phyloP scores from a whole-genome alignment of 2,797 vertebrate species.

The Sparidentex hasta region DNA sequence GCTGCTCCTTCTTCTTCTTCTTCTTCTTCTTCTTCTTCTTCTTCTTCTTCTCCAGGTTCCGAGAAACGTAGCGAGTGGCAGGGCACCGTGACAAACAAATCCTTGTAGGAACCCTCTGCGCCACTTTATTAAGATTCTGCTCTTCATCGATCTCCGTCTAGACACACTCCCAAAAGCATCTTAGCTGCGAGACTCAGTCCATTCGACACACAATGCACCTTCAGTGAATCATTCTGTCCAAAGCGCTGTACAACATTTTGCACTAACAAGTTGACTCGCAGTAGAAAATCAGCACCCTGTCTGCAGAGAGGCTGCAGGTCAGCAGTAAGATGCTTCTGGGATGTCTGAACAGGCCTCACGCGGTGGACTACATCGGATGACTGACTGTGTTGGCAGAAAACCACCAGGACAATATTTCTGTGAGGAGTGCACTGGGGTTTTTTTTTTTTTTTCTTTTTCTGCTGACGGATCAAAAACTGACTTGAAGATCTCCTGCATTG shows the following conservation, averaged over 20 bases:
- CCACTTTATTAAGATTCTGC: constrained; percentile 17
- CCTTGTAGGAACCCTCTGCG: constrained; percentile 7
- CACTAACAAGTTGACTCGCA: constrained; percentile 1
- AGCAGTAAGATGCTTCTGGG: constrained; percentile 39
- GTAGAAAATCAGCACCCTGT: neutral
- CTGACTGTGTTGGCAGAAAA: constrained; percentile 25
- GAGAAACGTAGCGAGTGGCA: constrained; percentile 53
- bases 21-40: too few relatives aligned
- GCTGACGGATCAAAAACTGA: constrained; percentile 53
- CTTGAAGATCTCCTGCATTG: constrained; percentile 32
- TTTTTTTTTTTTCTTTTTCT: constrained; percentile 48
- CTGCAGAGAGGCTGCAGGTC: constrained; percentile 6
- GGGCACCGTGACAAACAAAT: constrained; percentile 2
- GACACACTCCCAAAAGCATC: constrained; percentile 38
- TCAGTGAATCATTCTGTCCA: neutral
- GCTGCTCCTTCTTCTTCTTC: constrained; percentile 11
- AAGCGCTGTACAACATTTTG: neutral
- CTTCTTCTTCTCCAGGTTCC: constrained; percentile 58
- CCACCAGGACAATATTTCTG: constrained; percentile 29
- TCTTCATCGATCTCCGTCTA: constrained; percentile 30
- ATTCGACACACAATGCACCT: neutral
- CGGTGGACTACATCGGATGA: constrained; percentile 29
- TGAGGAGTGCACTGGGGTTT: neutral
- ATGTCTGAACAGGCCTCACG: constrained; percentile 37
- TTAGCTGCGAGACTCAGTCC: neutral